phyloP scores from a whole-genome alignment of 2,797 vertebrate species.

The Graptemys geographica region DNA sequence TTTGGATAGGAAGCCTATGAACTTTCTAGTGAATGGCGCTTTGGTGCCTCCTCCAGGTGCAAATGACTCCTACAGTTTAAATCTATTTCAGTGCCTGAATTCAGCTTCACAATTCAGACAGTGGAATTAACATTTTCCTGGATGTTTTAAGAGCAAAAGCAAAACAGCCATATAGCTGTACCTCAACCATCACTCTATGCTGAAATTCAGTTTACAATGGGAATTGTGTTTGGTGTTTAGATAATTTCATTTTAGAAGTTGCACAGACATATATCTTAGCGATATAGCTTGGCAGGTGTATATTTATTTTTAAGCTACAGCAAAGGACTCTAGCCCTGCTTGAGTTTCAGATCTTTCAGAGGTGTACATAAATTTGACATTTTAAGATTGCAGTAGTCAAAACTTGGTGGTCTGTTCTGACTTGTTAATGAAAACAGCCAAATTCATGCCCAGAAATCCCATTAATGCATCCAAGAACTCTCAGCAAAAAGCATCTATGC shows the following conservation, averaged over 20 bases:
- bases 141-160: background rate
- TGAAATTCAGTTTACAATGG: background rate
- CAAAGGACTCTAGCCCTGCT: rapidly evolving
- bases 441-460: background rate
- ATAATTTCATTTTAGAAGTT: rapidly evolving
- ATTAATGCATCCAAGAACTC: background rate
- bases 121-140: background rate
- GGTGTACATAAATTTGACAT: rapidly evolving
- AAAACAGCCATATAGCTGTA: background rate
- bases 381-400: background rate
- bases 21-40: slow-evolving; percentile 52
- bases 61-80: background rate
- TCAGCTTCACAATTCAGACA: background rate
- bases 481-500: rapidly evolving
- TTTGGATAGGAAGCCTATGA: background rate
- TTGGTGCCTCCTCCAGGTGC: slow-evolving; percentile 67
- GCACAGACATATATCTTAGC: rapidly evolving
- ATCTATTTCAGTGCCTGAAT: background rate
- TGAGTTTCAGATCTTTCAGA: background rate
- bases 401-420: rapidly evolving
- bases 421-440: background rate
- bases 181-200: rapidly evolving
- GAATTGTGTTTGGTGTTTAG: background rate
- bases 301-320: background rate
- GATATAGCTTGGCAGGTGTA: rapidly evolving